A percentile compares a stretch with the other conserved stretches of the same genome.
phyloP scores from a whole-genome alignment of 2,797 vertebrate genomes.

The Gephyroberyx darwinii region DNA sequence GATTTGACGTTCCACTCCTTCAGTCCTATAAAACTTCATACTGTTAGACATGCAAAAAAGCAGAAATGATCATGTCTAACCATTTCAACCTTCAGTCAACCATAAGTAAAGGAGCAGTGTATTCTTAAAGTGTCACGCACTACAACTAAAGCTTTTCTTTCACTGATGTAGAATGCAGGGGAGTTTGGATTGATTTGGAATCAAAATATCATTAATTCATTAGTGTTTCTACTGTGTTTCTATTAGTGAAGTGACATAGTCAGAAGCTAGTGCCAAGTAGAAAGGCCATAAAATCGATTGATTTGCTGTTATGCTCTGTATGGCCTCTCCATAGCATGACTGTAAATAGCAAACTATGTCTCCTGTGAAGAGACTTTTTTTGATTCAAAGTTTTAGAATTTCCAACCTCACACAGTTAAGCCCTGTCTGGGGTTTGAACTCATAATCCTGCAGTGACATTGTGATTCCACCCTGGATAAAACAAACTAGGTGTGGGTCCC shows the following conservation, averaged over 20 bases:
- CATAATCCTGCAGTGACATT: conserved; percentile 68
- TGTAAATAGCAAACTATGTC: conserved; percentile 30
- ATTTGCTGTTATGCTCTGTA: conserved; percentile 47
- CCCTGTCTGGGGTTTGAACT: conserved; percentile 31
- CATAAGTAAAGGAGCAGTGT: neutral
- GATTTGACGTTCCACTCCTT: no score
- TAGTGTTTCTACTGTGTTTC: conserved; percentile 30
- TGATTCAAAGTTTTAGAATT: neutral
- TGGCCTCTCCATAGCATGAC: conserved; percentile 37
- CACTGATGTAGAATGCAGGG: conserved; percentile 2
- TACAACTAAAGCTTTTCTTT: neutral
- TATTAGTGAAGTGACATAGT: conserved; percentile 42
- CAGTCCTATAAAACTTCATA: no score
- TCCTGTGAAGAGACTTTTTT: conserved; percentile 14
- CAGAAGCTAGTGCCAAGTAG: conserved; percentile 40
- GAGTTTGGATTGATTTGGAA: conserved; percentile 11
- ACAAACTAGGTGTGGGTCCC: conserved; percentile 70
- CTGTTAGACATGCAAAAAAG: no score
- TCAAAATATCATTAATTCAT: conserved; percentile 18
- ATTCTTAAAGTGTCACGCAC: neutral
- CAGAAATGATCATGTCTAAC: neutral
- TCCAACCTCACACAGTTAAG: conserved; percentile 59
- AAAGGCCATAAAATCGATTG: conserved; percentile 59
- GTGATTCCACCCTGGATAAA: conserved; percentile 61
- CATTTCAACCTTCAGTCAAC: neutral